A percentile compares a stretch with the other conserved stretches of the same genome.
These are phyloP conservation scores for Periophthalmodon schlosseri DNA, from an alignment of 2,113 vertebrate genomes.

Conservation along the genomic window DNA sequence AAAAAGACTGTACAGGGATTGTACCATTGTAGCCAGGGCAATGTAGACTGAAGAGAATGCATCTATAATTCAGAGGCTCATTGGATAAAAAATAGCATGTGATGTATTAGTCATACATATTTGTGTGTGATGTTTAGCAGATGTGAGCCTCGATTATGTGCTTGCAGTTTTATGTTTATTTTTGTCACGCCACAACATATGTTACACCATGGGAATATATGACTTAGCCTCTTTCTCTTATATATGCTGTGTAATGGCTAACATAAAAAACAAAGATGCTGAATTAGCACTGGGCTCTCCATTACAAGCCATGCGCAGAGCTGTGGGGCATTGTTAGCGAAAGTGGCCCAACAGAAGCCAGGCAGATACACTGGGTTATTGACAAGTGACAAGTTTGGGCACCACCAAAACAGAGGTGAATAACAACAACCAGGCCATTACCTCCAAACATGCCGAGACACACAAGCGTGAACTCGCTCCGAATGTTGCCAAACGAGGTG, in stretches of 20 bases:
- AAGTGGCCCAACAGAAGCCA: background rate
- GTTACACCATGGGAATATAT: constrained; percentile 2
- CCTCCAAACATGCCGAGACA: background rate
- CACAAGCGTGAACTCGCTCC: constrained; percentile 19
- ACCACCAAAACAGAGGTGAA: constrained; percentile 5
- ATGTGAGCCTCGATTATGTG: constrained; percentile 16
- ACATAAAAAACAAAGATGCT: constrained; percentile 23
- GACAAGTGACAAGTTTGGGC: constrained; percentile 31
- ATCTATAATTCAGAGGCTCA: constrained; percentile 64
- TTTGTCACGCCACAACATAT: constrained; percentile 10
- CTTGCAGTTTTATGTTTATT: background rate
- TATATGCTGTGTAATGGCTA: background rate
- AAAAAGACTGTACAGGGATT: constrained; percentile 38
- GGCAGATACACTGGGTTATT: constrained; percentile 12
- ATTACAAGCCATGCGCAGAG: background rate
- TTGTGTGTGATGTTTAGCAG: constrained; percentile 40
- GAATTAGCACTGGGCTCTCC: constrained; percentile 28
- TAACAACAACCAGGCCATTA: constrained; percentile 21
- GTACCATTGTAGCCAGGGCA: constrained; percentile 49
- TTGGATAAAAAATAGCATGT: constrained; percentile 63
- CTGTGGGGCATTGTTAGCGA: constrained; percentile 1
- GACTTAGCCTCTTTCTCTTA: constrained; percentile 1
- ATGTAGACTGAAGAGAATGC: constrained; percentile 58
- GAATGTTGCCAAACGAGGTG: constrained; percentile 60
- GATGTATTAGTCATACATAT: constrained; percentile 65